Evolutionary conservation across 1,140 invertebrate species (phyloP).

Genomic region (Papilio polytes): DNA sequence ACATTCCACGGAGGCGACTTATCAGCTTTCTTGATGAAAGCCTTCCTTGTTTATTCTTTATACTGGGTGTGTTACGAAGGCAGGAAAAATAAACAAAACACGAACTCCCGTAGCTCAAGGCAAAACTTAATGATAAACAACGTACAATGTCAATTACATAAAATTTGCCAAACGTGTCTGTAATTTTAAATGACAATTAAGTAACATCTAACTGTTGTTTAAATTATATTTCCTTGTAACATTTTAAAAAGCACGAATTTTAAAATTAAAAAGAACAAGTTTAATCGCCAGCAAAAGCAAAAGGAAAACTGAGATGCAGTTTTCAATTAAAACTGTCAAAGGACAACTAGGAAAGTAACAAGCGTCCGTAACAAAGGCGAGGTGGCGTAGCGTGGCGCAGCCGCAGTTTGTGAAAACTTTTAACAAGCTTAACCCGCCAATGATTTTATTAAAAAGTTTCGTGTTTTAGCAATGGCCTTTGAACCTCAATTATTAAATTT

Average conservation of each 20-base stretch:
- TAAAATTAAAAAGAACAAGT: not conserved
- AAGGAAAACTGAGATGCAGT: slow-evolving; percentile 32
- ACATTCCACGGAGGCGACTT: not conserved
- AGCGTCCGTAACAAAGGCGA: slow-evolving; percentile 26
- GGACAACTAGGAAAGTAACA: slow-evolving; percentile 31
- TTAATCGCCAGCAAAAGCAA: not conserved
- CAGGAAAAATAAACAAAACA: not conserved
- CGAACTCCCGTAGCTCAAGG: no score
- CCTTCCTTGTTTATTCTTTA: not conserved
- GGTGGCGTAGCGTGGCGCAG: not conserved
- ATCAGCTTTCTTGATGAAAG: not conserved
- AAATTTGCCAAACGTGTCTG: no score
- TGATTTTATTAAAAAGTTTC: slow-evolving; percentile 25
- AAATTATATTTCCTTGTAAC: not conserved
- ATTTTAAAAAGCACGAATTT: not conserved
- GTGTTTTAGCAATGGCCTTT: not conserved
- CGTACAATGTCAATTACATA: no score
- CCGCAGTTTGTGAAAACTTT: slow-evolving; percentile 30
- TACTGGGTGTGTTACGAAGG: not conserved
- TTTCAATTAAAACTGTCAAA: slow-evolving; percentile 41
- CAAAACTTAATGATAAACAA: no score
- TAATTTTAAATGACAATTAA: not conserved
- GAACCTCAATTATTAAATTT: not conserved
- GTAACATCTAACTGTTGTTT: not conserved
- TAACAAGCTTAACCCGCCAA: slow-evolving; percentile 39